Base-by-base conservation (phyloP, 2,888 invertebrate species). In the Lasioglossum marginatum region DNA sequence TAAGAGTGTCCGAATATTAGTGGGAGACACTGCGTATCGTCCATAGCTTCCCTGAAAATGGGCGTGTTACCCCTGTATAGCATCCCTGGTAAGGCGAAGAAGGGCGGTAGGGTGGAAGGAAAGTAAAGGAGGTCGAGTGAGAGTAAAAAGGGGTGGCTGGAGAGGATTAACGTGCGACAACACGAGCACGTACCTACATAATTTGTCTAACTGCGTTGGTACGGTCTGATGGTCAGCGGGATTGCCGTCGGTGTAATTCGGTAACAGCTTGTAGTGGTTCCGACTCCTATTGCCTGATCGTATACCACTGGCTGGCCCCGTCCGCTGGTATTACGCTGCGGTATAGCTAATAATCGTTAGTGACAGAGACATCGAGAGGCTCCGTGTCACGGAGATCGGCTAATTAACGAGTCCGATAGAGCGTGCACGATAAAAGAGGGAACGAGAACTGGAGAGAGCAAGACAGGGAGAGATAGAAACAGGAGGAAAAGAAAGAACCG, bases 181-280 rank as follows among this genome's bases (percentile, higher is more conserved):
- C 85, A 70, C 83, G 82, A 85, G 87, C 88, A 87, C 88, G 90
- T 91, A 90, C 86, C 87, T 87, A 90, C 92, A 92, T 92, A 92
- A 92, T 92, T 92, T 92, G 92, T 92, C 92, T 88, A 89, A 91
- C 89, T 91, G 86, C 86, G 82, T 86, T 81, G 76, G 86, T 82
- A 90, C 90, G 86, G 87, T 86, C 88, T 77, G 90, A 89, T 91
- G 91, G 91, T 86, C 91, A 90, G 74, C 84, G 83, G 90, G 89
- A 92, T 91, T 91, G 90, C 87, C 89, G 82, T 88, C 80, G 91
- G 85, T 92, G 89, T 92, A 92, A 92, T 92, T 92, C 91, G 91
- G 92, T 91, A 92, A 92, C 92, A 92, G 92, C 92, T 92, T 92
- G 92, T 92, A 92, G 88, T 89, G 88, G 87, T 89, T 86, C 87